Evolutionary conservation across 2,888 invertebrate species (phyloP), one percentile per base, ranked within the genome.

Genomic region (Dryococelus australis): DNA sequence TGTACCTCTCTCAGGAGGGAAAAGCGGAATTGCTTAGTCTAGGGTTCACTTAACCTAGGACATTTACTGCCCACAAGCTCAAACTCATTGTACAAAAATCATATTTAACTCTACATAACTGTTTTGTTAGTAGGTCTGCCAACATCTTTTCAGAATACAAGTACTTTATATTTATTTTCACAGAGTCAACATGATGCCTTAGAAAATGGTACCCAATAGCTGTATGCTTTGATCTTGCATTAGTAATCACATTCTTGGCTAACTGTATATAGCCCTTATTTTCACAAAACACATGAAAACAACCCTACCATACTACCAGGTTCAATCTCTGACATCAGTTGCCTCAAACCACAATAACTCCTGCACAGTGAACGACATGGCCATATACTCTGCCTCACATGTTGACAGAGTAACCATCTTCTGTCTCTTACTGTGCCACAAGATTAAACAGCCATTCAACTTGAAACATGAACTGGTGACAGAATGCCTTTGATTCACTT

Each of bases 321-420:
- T 65, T 65, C 65, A 20, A 65, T 65, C 16, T 65, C 65, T 65
- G 65, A 65, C 65, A 65, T 65, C 65, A 65, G 65, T 65, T 65
- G 65, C 24, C 65, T 65, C 65, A n/a, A 65, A 16, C 65, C 65
- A 65, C 16, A 65, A 65, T 16, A 65, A 24, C 24, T 24, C 10
- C 65, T 65, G 65, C 65, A 65, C 24, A 65, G 65, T 65, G 16
- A 65, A 65, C 16, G 65, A 65, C 65, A 65, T 16, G 16, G 65
- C 65, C 65, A 65, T 65, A 24, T 65, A 65, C 16, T 65, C 65
- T 12, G 65, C 65, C 65, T 65, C 65, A 65, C 65, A 65, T 5
- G 65, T 65, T 65, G 65, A 65, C 65, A 65, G 20, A 12, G 65
- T 16, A 16, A 65, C 65, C 16, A 65, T 16, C n/a, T n/a, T n/a